These are phyloP conservation scores for Fragum fragum DNA, from an alignment of 2,888 invertebrate genomes.

Conservation along the genomic window DNA sequence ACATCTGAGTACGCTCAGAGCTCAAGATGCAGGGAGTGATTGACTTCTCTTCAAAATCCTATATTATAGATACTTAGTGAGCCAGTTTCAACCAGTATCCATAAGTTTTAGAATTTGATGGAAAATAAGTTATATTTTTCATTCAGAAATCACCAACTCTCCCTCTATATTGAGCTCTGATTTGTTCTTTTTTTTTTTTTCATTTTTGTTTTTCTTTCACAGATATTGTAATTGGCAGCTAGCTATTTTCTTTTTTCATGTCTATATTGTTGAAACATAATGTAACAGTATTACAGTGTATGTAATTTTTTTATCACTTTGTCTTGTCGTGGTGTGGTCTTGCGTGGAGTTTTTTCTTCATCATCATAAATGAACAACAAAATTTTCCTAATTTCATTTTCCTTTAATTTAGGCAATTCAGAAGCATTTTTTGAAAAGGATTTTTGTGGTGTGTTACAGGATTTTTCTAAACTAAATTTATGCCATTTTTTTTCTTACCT, in stretches of 20 bases:
- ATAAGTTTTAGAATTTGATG: no score
- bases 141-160: no score
- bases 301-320: conserved; percentile 18
- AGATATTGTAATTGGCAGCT: conserved; percentile 56
- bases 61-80: no score
- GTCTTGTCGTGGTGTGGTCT: conserved; percentile 4
- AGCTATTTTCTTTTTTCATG: conserved; percentile 45
- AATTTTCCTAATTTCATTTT: background rate
- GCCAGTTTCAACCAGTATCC: no score
- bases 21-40: no score
- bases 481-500: background rate
- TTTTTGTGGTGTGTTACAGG: background rate
- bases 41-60: no score
- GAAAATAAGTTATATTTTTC: no score
- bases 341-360: background rate
- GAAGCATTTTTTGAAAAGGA: no score
- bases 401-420: no score
- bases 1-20: no score
- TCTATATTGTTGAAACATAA: conserved; percentile 47
- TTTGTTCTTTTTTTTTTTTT: conserved; percentile 23
- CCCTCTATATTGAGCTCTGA: no score
- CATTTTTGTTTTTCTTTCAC: conserved; percentile 21
- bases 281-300: conserved; percentile 53
- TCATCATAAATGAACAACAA: background rate
- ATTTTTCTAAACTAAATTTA: background rate